These are phyloP conservation scores for Pedicia rivosa DNA, from an alignment of 2,888 invertebrate genomes.

Conservation along the genomic window DNA sequence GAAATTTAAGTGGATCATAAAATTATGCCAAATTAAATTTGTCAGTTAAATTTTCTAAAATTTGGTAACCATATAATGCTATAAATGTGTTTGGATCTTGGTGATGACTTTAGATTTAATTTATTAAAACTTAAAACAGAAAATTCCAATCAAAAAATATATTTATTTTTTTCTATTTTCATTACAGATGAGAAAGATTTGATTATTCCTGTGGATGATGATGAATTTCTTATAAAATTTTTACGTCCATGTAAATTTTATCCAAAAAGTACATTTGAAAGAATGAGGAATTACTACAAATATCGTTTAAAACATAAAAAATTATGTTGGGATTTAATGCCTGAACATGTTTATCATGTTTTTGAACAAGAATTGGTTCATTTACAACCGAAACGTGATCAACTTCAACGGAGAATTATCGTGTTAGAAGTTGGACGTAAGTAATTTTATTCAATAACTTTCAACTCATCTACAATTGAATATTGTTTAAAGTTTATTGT, in stretches of 20 bases:
- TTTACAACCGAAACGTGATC: conserved; percentile 51
- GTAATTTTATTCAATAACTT: conserved; percentile 16
- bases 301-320: conserved; percentile 46
- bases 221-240: conserved; percentile 60
- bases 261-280: conserved; percentile 59
- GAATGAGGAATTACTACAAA: conserved; percentile 55
- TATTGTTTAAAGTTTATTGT: too few relatives aligned
- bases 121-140: too few relatives aligned
- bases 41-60: too few relatives aligned
- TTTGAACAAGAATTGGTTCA: conserved; percentile 48
- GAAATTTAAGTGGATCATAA: too few relatives aligned
- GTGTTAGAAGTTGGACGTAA: conserved; percentile 54
- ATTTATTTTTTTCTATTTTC: conserved; percentile 2
- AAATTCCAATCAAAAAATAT: background rate
- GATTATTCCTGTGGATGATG: conserved; percentile 44
- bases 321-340: conserved; percentile 43
- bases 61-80: too few relatives aligned
- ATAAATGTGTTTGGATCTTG: too few relatives aligned
- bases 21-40: too few relatives aligned
- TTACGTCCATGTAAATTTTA: conserved; percentile 77
- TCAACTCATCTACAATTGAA: too few relatives aligned
- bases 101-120: too few relatives aligned
- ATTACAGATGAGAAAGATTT: conserved; percentile 45
- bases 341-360: conserved; percentile 41
- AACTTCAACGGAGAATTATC: conserved; percentile 50